A percentile compares a stretch with the other conserved stretches of the same genome.
Conservation (phyloP, 2,888 invertebrate genomes). For the Parascotia fuliginaria region DNA sequence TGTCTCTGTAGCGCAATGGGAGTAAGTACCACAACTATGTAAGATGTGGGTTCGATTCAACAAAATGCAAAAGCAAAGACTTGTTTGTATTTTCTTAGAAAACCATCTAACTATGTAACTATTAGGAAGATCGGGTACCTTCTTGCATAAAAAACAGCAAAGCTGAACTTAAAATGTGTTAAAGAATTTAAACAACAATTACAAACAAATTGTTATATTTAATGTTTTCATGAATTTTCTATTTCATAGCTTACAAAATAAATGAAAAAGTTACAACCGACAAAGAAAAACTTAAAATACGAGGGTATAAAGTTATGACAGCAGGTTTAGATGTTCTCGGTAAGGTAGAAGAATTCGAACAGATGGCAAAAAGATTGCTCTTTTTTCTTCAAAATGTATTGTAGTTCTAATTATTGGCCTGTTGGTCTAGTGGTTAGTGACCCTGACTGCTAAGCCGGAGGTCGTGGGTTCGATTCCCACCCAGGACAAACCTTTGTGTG, state of each 20-base stretch:
- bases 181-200: too few species aligned
- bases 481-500: too few species aligned
- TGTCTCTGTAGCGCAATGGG: too few species aligned
- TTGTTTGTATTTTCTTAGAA: too few species aligned
- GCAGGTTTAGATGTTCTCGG: constrained; percentile 6
- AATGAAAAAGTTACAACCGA: constrained; percentile 42
- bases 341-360: constrained; percentile 20
- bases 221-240: constrained; percentile 14
- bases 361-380: constrained; percentile 6
- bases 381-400: constrained; percentile 16
- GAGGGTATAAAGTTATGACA: constrained; percentile 49
- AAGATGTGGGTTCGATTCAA: too few species aligned
- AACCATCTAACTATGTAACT: too few species aligned
- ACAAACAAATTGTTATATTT: constrained; percentile 8
- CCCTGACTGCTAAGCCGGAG: neutral
- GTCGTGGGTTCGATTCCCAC: too few species aligned
- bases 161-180: too few species aligned
- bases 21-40: too few species aligned
- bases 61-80: too few species aligned
- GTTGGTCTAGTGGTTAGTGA: neutral
- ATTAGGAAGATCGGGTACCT: too few species aligned
- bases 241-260: constrained; percentile 26
- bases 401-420: neutral
- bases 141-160: too few species aligned
- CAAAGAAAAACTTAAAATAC: constrained; percentile 44